Evolutionary conservation across 2,888 invertebrate species (phyloP).

Genomic region (Limnephilus lunatus): DNA sequence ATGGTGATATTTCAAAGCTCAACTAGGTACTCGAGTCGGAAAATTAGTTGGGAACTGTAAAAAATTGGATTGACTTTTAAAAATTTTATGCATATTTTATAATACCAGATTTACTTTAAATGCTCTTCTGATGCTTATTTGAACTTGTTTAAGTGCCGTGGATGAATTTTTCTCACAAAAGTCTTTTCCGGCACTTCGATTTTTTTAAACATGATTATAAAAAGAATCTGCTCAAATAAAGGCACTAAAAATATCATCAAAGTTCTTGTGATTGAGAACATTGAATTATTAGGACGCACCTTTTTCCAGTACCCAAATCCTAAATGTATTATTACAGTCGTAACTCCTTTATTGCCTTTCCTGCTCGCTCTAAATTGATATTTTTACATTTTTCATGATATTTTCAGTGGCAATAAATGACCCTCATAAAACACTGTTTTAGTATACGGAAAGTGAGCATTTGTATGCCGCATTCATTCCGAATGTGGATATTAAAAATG

Average conservation of each 20-base stretch:
- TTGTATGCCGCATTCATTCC: background rate
- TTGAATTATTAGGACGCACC: background rate
- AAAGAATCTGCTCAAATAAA: background rate
- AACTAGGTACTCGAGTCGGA: no score
- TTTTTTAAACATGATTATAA: background rate
- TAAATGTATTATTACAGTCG: slow-evolving; percentile 24
- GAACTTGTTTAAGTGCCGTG: background rate
- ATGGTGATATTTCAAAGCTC: no score
- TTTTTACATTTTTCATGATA: slow-evolving; percentile 43
- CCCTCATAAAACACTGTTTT: slow-evolving; percentile 26
- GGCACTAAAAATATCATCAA: background rate
- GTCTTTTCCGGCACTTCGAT: background rate
- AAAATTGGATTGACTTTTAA: no score
- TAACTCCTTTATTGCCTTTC: slow-evolving; percentile 23
- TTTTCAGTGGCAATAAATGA: slow-evolving; percentile 27
- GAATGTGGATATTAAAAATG: background rate
- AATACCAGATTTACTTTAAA: background rate
- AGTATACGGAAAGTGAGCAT: background rate
- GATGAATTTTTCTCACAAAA: background rate
- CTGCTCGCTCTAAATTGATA: slow-evolving; percentile 38
- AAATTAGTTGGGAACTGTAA: no score
- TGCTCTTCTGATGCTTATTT: background rate
- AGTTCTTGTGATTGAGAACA: background rate
- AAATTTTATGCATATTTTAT: no score
- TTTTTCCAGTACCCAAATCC: slow-evolving; percentile 26